Percentiles rank a stretch among this genome's conserved stretches.
Conservation (phyloP, 2,113 vertebrate species). For the Myiozetetes cayanensis region DNA sequence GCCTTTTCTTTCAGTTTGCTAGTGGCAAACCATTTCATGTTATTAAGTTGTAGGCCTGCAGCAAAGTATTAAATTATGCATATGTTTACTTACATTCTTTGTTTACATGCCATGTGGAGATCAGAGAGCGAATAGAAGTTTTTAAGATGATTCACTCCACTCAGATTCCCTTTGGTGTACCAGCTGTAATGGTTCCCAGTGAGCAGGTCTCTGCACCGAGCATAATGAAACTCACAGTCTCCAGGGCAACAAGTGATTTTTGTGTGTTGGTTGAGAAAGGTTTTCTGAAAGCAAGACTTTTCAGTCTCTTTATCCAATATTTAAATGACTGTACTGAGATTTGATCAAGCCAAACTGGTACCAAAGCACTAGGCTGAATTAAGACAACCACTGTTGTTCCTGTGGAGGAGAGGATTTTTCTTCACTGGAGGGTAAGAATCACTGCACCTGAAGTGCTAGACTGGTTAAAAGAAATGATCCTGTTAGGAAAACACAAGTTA, state of each 20-base stretch:
- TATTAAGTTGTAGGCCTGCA: background rate
- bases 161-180: background rate
- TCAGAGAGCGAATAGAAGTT: background rate
- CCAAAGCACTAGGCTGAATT: background rate
- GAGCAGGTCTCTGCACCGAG: background rate
- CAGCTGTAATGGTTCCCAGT: background rate
- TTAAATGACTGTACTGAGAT: background rate
- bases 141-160: background rate
- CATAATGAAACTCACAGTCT: background rate
- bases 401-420: background rate
- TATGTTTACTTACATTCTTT: background rate
- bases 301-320: background rate
- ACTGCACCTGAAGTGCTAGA: background rate
- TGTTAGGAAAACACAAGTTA: background rate
- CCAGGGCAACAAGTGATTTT: background rate
- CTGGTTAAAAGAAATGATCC: background rate
- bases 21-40: background rate
- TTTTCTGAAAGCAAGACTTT: background rate
- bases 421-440: background rate
- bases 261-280: background rate
- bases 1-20: background rate
- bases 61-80: slow-evolving; percentile 9
- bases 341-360: background rate
- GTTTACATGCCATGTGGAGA: background rate
- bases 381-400: background rate